A percentile compares a stretch with the other conserved stretches of the same genome.
Conservation (phyloP, 1,140 invertebrate genomes). For the Papilio dardanus region DNA sequence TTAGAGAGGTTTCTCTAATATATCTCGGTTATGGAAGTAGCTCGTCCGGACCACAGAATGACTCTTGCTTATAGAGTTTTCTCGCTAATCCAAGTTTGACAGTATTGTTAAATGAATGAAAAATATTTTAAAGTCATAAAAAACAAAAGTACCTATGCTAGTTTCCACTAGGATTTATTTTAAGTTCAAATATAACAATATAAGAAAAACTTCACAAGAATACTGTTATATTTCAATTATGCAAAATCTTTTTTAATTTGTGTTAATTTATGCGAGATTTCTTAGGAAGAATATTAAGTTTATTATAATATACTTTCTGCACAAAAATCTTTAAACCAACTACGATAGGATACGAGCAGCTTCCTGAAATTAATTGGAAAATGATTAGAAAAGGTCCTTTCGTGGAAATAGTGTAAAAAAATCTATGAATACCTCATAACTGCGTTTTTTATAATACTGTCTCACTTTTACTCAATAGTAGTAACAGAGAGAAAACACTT, state of each 20-base stretch:
- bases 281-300: not conserved
- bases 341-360: not conserved
- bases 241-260: constrained; percentile 2
- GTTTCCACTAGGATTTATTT: too few species aligned
- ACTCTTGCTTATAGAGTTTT: too few species aligned
- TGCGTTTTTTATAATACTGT: too few species aligned
- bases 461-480: too few species aligned
- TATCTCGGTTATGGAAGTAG: too few species aligned
- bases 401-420: not conserved
- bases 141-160: too few species aligned
- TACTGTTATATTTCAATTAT: not conserved
- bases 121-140: too few species aligned
- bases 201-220: not conserved
- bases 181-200: not conserved
- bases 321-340: not conserved
- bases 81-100: too few species aligned
- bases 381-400: not conserved
- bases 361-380: not conserved
- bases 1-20: too few species aligned
- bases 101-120: too few species aligned
- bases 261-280: constrained; percentile 1
- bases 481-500: too few species aligned
- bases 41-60: too few species aligned
- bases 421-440: not conserved
- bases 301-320: not conserved